Conservation (phyloP, 2,888 invertebrate species). For the Drosophila recens region DNA sequence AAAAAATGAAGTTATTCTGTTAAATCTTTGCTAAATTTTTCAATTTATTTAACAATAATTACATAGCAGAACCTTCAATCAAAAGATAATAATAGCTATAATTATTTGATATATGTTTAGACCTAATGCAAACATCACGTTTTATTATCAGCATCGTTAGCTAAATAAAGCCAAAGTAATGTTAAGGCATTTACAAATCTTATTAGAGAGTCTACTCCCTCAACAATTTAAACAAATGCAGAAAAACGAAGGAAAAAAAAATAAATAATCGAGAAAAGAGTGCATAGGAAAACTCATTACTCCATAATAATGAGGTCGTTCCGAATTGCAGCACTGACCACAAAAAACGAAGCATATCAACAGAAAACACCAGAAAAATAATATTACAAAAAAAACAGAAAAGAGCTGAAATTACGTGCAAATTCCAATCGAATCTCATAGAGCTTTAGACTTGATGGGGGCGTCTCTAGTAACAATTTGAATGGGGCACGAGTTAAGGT, state of each 20-base stretch:
- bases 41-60: slow-evolving; percentile 2
- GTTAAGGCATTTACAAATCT: slow-evolving; percentile 38
- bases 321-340: slow-evolving; percentile 51
- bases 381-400: background rate
- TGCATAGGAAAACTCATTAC: slow-evolving; percentile 64
- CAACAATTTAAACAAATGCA: slow-evolving; percentile 22
- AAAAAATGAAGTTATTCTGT: background rate
- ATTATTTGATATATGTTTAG: slow-evolving; percentile 1
- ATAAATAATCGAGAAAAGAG: slow-evolving; percentile 41
- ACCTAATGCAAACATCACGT: slow-evolving; percentile 29
- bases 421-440: slow-evolving; percentile 33
- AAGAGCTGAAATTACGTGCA: slow-evolving; percentile 41
- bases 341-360: slow-evolving; percentile 30
- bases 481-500: slow-evolving; percentile 63
- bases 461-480: slow-evolving; percentile 64
- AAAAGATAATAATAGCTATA: slow-evolving; percentile 11
- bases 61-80: background rate
- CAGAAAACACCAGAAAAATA: background rate
- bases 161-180: slow-evolving; percentile 15
- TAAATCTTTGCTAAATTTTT: slow-evolving; percentile 4
- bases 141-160: slow-evolving; percentile 6
- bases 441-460: slow-evolving; percentile 40
- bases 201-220: slow-evolving; percentile 17
- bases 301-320: slow-evolving; percentile 60
- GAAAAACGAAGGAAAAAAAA: slow-evolving; percentile 13